phyloP scores from a whole-genome alignment of 2,113 vertebrate species.

The Buteo buteo region DNA sequence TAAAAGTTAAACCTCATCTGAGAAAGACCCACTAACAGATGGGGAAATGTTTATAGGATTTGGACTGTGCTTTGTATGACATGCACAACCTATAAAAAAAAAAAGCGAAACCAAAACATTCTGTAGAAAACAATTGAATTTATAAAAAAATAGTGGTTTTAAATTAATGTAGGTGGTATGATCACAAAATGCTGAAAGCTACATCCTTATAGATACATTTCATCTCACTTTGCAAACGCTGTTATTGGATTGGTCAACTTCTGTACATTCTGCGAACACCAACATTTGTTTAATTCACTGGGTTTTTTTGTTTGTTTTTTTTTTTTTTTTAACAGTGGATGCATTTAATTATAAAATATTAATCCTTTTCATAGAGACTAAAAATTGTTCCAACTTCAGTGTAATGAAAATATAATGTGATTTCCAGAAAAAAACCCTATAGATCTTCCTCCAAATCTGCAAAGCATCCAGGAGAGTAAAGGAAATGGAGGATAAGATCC shows the following conservation, averaged over 20 bases:
- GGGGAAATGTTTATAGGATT: not conserved
- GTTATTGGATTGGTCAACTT: not conserved
- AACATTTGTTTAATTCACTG: not conserved
- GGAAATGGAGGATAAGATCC: not conserved
- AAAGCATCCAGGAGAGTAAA: not conserved
- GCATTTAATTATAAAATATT: not conserved
- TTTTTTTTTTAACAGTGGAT: not conserved
- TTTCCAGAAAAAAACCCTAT: not conserved
- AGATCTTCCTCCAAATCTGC: not conserved
- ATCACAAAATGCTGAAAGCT: not conserved
- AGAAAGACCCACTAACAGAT: not conserved
- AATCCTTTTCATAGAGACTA: not conserved
- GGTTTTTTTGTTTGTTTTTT: too few species aligned
- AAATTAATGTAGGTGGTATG: not conserved
- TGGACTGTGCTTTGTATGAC: not conserved
- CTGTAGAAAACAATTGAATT: not conserved
- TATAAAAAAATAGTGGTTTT: not conserved
- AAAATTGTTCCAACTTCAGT: not conserved
- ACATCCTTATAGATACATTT: not conserved
- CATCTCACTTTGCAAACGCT: not conserved
- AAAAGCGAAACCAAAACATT: not conserved
- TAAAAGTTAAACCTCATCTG: constrained; percentile 40
- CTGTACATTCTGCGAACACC: not conserved
- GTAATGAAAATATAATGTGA: not conserved
- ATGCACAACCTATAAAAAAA: not conserved